phyloP scores from a whole-genome alignment of 2,888 invertebrate genomes.

The Belgica antarctica region DNA sequence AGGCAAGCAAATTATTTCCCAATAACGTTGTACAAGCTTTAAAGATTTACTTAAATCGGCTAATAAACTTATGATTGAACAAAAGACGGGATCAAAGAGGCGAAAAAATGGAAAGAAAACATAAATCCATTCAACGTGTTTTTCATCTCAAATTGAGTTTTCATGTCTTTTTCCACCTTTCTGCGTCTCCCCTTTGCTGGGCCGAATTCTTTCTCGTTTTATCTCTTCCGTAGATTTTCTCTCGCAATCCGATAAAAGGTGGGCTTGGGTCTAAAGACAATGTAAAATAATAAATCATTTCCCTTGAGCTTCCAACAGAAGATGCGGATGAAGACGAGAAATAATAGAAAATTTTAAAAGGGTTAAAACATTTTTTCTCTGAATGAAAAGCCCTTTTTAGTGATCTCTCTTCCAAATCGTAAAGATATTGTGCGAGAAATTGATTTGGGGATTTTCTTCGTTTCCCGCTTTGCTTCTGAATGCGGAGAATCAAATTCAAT shows the following conservation, averaged over 20 bases:
- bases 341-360: background rate
- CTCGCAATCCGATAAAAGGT: slow-evolving; percentile 30
- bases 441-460: slow-evolving; percentile 23
- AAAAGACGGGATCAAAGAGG: background rate
- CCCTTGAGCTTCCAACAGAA: background rate
- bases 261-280: slow-evolving; percentile 16
- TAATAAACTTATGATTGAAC: background rate
- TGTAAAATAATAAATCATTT: slow-evolving; percentile 38
- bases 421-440: slow-evolving; percentile 15
- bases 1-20: no score
- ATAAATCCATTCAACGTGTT: background rate
- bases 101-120: background rate
- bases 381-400: background rate
- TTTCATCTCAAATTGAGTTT: slow-evolving; percentile 27
- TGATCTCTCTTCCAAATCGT: background rate
- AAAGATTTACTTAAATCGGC: background rate
- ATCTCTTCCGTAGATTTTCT: background rate
- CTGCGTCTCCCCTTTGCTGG: background rate
- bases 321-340: background rate
- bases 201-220: background rate
- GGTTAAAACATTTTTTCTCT: no score
- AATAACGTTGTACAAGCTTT: background rate
- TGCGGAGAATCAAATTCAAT: background rate
- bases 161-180: slow-evolving; percentile 11
- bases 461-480: background rate